Percentiles rank a stretch among this genome's conserved stretches.
Evolutionary conservation across 1,140 invertebrate species (phyloP).

Genomic region (Caerostris darwini): DNA sequence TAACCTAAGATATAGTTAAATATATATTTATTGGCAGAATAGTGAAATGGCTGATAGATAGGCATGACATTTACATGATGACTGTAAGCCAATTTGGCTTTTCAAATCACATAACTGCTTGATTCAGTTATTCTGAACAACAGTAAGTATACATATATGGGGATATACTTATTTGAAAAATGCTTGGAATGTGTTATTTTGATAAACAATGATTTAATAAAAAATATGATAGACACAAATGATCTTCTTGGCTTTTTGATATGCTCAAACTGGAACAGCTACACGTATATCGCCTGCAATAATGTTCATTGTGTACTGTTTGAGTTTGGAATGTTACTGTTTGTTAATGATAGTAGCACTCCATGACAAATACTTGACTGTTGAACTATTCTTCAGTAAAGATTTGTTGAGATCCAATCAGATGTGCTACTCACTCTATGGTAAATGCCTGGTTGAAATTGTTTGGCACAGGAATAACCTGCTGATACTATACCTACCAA

Average conservation of each 20-base stretch:
- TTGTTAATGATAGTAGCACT: background rate
- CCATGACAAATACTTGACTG: background rate
- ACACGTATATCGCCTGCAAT: slow-evolving; percentile 58
- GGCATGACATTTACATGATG: slow-evolving; percentile 56
- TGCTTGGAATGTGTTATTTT: background rate
- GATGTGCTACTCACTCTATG: slow-evolving; percentile 95
- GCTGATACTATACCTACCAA: slow-evolving; percentile 92
- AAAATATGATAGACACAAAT: background rate
- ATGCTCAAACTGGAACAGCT: slow-evolving; percentile 9
- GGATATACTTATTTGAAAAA: background rate
- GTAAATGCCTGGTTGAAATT: slow-evolving; percentile 95
- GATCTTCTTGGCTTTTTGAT: slow-evolving; percentile 8
- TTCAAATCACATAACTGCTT: slow-evolving; percentile 14
- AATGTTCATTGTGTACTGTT: background rate
- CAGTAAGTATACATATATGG: background rate
- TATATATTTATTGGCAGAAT: slow-evolving; percentile 41
- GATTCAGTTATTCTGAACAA: slow-evolving; percentile 8
- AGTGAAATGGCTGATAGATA: slow-evolving; percentile 17
- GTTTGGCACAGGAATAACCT: slow-evolving; percentile 92
- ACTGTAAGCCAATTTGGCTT: background rate
- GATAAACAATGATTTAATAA: background rate
- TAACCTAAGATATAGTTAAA: background rate
- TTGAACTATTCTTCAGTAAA: slow-evolving; percentile 72
- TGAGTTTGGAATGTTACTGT: background rate
- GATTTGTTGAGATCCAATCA: slow-evolving; percentile 90